These are phyloP conservation scores for Bicyclus anynana DNA, from an alignment of 1,140 invertebrate genomes.

Conservation along the genomic window DNA sequence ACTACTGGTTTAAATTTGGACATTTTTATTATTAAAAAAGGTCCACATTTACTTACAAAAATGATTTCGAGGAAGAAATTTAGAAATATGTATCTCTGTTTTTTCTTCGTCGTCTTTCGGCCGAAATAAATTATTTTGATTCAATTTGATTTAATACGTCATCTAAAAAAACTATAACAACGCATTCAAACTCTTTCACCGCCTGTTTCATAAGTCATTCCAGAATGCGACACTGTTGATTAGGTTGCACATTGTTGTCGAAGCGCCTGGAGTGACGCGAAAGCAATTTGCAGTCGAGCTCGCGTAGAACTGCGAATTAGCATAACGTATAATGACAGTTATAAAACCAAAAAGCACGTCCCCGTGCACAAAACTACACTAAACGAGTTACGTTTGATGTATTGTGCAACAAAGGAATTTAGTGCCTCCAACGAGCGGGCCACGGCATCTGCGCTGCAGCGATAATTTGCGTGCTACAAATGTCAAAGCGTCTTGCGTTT, in stretches of 20 bases:
- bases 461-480: too few species aligned
- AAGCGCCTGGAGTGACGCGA: background rate
- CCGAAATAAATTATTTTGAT: too few species aligned
- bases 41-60: background rate
- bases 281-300: background rate
- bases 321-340: background rate
- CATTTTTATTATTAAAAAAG: background rate
- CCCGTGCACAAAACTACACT: background rate
- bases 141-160: too few species aligned
- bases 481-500: too few species aligned
- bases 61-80: background rate
- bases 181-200: too few species aligned
- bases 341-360: background rate
- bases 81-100: background rate
- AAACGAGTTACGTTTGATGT: background rate
- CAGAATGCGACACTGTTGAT: too few species aligned
- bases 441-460: too few species aligned
- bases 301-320: too few species aligned
- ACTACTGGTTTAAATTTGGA: constrained; percentile 1
- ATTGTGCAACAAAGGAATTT: background rate
- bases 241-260: background rate
- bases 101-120: too few species aligned
- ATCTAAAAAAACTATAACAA: too few species aligned
- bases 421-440: background rate
- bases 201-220: too few species aligned